phyloP scores from a whole-genome alignment of 2,797 vertebrate species.

The Macropus fuliginosus region DNA sequence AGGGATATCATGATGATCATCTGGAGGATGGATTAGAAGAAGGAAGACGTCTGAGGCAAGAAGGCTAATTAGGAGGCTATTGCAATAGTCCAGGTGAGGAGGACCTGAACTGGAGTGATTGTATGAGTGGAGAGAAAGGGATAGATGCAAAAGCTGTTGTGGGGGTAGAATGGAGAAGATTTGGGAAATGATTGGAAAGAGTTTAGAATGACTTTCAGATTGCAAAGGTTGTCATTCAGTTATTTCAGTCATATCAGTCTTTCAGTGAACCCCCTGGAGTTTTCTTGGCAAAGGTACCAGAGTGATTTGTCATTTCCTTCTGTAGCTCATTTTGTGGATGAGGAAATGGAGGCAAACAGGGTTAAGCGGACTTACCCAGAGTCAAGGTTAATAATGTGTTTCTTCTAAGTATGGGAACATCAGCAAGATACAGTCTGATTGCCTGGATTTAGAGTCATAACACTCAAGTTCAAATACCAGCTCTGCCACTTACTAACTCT shows the following conservation, averaged over 20 bases:
- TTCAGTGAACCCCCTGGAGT: background rate
- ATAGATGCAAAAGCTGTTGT: background rate
- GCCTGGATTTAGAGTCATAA: background rate
- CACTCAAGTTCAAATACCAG: background rate
- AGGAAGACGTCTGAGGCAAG: background rate
- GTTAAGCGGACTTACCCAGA: background rate
- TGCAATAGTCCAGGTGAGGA: background rate
- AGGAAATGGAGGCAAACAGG: background rate
- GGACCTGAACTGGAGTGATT: background rate
- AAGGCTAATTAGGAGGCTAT: background rate
- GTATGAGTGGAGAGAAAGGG: background rate
- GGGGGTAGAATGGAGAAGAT: background rate
- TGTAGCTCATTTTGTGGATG: background rate
- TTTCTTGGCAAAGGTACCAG: background rate
- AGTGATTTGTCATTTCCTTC: background rate
- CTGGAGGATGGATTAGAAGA: background rate
- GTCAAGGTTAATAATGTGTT: background rate
- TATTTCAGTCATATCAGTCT: background rate
- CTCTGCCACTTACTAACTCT: background rate
- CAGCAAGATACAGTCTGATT: background rate
- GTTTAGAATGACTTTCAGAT: background rate
- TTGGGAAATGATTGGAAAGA: background rate
- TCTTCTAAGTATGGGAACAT: background rate
- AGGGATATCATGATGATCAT: background rate
- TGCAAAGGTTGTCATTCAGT: background rate